These are phyloP conservation scores for Gandaritis pyraliata DNA, from an alignment of 2,888 invertebrate species.

Conservation along the genomic window DNA sequence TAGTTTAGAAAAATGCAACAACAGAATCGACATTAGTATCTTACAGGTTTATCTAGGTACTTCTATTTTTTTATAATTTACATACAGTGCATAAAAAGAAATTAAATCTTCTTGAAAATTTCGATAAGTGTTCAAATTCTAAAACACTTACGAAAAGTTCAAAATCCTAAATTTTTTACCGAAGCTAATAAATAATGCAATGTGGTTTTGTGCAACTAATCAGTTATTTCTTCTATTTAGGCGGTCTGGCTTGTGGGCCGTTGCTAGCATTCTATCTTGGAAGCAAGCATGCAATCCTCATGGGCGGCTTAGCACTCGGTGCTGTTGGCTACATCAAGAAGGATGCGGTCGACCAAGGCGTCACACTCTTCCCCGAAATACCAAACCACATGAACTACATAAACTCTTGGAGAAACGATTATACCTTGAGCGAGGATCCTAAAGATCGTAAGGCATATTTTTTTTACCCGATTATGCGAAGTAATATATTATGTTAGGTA, in stretches of 20 bases:
- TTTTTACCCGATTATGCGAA: neutral
- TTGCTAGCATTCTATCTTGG: constrained; percentile 61
- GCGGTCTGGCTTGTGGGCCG: constrained; percentile 70
- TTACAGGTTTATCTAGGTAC: no score
- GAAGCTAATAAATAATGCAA: no score
- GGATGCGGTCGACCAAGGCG: constrained; percentile 49
- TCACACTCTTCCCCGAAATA: constrained; percentile 46
- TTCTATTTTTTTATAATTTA: no score
- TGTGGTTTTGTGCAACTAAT: neutral
- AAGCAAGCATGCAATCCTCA: constrained; percentile 59
- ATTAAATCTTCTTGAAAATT: no score
- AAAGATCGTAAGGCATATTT: constrained; percentile 56
- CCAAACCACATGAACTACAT: constrained; percentile 52
- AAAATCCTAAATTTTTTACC: no score
- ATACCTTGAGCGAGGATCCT: constrained; percentile 57
- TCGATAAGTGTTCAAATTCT: no score
- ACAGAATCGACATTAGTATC: no score
- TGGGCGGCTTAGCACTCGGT: constrained; percentile 64
- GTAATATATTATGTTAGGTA: no score
- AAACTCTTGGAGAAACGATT: constrained; percentile 56
- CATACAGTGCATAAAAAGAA: no score
- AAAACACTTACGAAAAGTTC: no score
- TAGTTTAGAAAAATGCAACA: no score
- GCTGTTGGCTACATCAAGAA: constrained; percentile 63
- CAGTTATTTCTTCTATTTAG: constrained; percentile 44